These are phyloP conservation scores for Crematogaster levior DNA, from an alignment of 2,888 invertebrate species.

Conservation along the genomic window DNA sequence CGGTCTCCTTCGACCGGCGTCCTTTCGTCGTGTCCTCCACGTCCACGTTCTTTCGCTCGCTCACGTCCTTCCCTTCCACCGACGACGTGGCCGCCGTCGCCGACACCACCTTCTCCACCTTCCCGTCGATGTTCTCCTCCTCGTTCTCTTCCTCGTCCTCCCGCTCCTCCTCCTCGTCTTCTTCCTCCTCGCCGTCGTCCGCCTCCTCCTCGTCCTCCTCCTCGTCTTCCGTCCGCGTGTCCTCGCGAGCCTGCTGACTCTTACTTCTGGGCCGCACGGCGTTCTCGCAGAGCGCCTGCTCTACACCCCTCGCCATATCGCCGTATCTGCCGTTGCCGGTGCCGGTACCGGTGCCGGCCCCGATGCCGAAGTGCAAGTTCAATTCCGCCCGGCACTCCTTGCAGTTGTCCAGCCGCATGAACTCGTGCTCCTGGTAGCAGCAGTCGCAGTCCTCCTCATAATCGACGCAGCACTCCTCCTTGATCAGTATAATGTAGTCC, in stretches of 20 bases:
- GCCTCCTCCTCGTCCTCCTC: conserved; percentile 72
- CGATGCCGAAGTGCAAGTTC: conserved; percentile 84
- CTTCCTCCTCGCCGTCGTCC: conserved; percentile 69
- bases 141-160: conserved; percentile 57
- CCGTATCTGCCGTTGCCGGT: conserved; percentile 62
- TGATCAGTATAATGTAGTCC: conserved; percentile 95
- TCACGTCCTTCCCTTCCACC: conserved; percentile 63
- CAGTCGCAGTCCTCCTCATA: conserved; percentile 91
- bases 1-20: conserved; percentile 35
- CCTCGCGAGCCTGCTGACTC: conserved; percentile 61
- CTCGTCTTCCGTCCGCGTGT: conserved; percentile 73
- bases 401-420: conserved; percentile 89
- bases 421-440: conserved; percentile 90
- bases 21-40: conserved; percentile 48
- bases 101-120: conserved; percentile 28
- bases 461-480: conserved; percentile 94
- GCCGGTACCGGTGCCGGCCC: conserved; percentile 59
- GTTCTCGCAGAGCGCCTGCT: conserved; percentile 59
- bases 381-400: conserved; percentile 84
- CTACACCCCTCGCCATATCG: conserved; percentile 70
- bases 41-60: conserved; percentile 54
- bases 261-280: conserved; percentile 6
- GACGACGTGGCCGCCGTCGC: conserved; percentile 57
- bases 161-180: conserved; percentile 69
- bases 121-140: conserved; percentile 47